Evolutionary conservation across 1,140 invertebrate genomes (phyloP).

Genomic region (Euura saliciscinereae): DNA sequence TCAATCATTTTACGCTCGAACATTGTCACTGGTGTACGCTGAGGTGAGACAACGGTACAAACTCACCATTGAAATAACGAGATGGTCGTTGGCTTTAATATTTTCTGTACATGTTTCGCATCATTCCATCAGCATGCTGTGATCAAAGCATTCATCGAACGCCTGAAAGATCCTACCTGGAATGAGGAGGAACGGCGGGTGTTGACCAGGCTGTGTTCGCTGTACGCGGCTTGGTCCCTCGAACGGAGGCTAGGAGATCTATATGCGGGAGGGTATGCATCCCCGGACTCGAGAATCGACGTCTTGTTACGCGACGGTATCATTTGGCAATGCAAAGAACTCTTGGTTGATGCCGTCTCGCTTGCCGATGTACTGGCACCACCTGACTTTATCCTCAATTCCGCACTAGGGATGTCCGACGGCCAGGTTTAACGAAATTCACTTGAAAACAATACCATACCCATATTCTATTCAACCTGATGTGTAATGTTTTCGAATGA

Average conservation of each 20-base stretch:
- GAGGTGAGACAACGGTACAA: slow-evolving; percentile 59
- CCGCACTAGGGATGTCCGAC: slow-evolving; percentile 82
- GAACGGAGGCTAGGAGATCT: slow-evolving; percentile 78
- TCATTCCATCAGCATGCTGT: slow-evolving; percentile 64
- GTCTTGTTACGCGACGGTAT: slow-evolving; percentile 67
- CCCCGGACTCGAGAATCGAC: slow-evolving; percentile 52
- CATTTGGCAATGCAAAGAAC: slow-evolving; percentile 69
- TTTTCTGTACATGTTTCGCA: slow-evolving; percentile 8
- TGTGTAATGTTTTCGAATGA: no score
- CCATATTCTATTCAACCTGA: background rate
- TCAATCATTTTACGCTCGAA: slow-evolving; percentile 82
- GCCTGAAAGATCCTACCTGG: slow-evolving; percentile 58
- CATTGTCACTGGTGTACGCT: slow-evolving; percentile 77
- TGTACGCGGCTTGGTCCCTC: slow-evolving; percentile 76
- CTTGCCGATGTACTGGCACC: slow-evolving; percentile 87
- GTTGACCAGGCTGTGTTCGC: slow-evolving; percentile 68
- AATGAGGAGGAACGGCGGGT: slow-evolving; percentile 59
- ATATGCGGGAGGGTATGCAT: slow-evolving; percentile 75
- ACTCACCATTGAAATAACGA: slow-evolving; percentile 14
- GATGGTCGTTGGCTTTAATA: slow-evolving; percentile 18
- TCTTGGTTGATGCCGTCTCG: slow-evolving; percentile 79
- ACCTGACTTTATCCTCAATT: slow-evolving; percentile 86
- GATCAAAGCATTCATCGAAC: slow-evolving; percentile 65
- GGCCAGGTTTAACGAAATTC: slow-evolving; percentile 69
- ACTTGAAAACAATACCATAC: background rate